A percentile compares a stretch with the other conserved stretches of the same genome.
phyloP scores from a whole-genome alignment of 1,140 invertebrate species.

The Colletes gigas region DNA sequence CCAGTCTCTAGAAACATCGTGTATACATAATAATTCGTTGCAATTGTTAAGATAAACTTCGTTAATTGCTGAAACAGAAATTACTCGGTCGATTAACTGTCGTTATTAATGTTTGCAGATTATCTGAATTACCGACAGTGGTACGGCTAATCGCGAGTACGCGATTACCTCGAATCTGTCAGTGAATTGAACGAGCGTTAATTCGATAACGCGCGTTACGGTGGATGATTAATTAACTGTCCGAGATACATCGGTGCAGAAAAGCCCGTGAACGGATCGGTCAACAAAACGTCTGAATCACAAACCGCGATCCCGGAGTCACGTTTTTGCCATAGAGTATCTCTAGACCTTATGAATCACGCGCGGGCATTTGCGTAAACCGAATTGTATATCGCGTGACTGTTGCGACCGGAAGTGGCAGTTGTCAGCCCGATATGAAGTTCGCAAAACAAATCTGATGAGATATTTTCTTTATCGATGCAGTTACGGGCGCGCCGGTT shows the following conservation, averaged over 20 bases:
- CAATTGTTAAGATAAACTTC: no score
- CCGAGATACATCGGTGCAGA: neutral
- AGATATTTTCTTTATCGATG: neutral
- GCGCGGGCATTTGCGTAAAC: neutral
- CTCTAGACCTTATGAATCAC: neutral
- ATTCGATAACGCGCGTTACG: neutral
- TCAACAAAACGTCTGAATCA: conserved; percentile 1
- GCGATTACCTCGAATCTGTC: no score
- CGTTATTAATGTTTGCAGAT: no score
- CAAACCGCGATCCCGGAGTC: neutral
- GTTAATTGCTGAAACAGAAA: no score
- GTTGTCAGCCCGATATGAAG: neutral
- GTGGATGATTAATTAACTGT: neutral
- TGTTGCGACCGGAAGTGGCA: neutral
- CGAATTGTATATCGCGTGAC: neutral
- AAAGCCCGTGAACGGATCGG: neutral
- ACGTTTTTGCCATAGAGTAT: neutral
- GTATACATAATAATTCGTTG: no score
- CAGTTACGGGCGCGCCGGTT: neutral
- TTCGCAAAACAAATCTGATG: neutral
- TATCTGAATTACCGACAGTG: no score
- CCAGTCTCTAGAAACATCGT: no score
- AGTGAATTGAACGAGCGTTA: neutral
- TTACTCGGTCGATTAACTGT: no score
- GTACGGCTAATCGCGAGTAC: no score